phyloP scores from a whole-genome alignment of 1,140 invertebrate genomes.

The Caenorhabditis remanei region DNA sequence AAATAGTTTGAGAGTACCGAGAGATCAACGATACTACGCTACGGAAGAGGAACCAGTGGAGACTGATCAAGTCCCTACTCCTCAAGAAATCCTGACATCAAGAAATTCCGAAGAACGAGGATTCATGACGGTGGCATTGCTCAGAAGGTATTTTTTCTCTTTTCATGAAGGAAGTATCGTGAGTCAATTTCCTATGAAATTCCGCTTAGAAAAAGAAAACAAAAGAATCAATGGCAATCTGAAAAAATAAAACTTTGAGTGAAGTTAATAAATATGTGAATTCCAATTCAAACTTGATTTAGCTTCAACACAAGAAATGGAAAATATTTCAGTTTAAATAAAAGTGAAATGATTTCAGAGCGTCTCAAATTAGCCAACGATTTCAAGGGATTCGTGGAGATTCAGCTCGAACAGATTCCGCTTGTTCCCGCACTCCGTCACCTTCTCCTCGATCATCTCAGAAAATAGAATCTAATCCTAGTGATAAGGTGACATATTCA shows the following conservation, averaged over 20 bases:
- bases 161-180: too few relatives aligned
- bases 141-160: neutral
- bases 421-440: neutral
- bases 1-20: neutral
- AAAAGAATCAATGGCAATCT: too few relatives aligned
- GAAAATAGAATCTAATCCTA: neutral
- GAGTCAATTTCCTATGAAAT: too few relatives aligned
- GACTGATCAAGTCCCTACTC: neutral
- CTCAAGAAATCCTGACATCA: neutral
- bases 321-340: neutral
- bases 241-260: too few relatives aligned
- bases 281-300: too few relatives aligned
- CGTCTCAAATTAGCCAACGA: neutral
- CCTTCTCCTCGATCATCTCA: neutral
- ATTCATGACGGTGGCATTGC: conserved; percentile 17
- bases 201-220: too few relatives aligned
- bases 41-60: neutral
- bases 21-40: conserved; percentile 3
- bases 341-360: neutral
- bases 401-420: neutral
- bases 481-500: neutral
- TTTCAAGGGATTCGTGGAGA: neutral
- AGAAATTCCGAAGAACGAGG: conserved; percentile 16
- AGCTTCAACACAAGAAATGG: too few relatives aligned
- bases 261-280: too few relatives aligned